Percentiles rank a stretch among this genome's conserved stretches.
Evolutionary conservation across 1,140 invertebrate genomes (phyloP).

Genomic region (Grapholita molesta): DNA sequence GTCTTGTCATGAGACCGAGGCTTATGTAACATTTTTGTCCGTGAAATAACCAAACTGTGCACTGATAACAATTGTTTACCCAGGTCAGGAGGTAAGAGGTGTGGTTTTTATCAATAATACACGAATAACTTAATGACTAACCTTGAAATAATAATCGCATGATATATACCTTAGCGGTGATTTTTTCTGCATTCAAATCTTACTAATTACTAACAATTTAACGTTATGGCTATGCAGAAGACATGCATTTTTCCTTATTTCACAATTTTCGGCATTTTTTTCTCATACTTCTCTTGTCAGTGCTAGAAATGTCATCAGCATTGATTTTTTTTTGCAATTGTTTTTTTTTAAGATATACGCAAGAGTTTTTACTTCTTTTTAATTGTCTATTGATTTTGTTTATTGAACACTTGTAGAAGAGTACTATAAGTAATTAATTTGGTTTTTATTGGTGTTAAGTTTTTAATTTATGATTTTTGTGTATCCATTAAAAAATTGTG

Average conservation of each 20-base stretch:
- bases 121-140: constrained; percentile 24
- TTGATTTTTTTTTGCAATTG: not conserved
- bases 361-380: not conserved
- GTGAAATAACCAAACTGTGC: constrained; percentile 51
- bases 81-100: constrained; percentile 57
- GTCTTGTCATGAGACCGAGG: constrained; percentile 60
- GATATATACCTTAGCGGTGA: not conserved
- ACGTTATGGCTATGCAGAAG: too few species aligned
- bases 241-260: not conserved
- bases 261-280: not conserved
- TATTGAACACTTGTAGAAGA: not conserved
- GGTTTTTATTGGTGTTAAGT: not conserved
- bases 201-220: not conserved
- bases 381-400: not conserved
- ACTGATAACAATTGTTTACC: constrained; percentile 60
- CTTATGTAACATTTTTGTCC: constrained; percentile 72
- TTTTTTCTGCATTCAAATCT: not conserved
- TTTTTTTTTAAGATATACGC: not conserved
- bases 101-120: constrained; percentile 25
- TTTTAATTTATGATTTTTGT: not conserved
- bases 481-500: too few species aligned
- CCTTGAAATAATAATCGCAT: constrained; percentile 37
- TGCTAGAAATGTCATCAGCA: not conserved
- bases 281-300: not conserved
- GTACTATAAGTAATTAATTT: not conserved